Evolutionary conservation across 64 coral and sea anemone genomes (phyloP), one percentile per base, ranked within the genome.

Genomic region (Montipora capricornis): DNA sequence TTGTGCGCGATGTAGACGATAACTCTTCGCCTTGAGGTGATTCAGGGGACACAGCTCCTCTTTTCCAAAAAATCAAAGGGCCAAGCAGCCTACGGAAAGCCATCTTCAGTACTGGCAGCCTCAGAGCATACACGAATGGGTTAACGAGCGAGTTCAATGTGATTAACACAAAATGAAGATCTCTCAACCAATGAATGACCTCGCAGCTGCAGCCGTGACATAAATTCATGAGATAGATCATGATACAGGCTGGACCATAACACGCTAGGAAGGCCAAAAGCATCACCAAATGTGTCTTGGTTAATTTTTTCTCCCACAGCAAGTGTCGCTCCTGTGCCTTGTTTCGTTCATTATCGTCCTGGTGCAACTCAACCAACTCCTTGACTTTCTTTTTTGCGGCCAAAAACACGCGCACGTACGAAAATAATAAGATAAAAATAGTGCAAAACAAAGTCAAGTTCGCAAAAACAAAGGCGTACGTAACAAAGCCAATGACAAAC

Each of bases 161-260:
- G 20, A 99, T 76, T 17, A 99, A 82, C 45, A 99, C 82, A 64
- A 96, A 99, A 45, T 99, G 97, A 79, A 96, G 81, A 49, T 99
- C 95, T 64, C 97, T 66, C 46, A 99, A 68, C 98, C 98, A 99
- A 76, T 99, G 98, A 87, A 96, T 90, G 62, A 91, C 73, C 4
- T 96, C 68, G 85, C 98, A 99, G 86, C 89, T 94, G 75, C 98
- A 99, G 1, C 80, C 73, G 14, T 24, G 87, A 84, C 98, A 99
- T 49, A 93, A 47, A 89, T 92, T 99, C 98, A 99, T 99, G 15
- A 96, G 74, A 67, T 96, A 99, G 49, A 99, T 96, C 84, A 99
- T 94, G 24, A 99, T 75, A 44, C 95, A 96, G 0, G 98, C 96
- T 5, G 98, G 98, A 20, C 88, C 95, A 20, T 96, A 99, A 4